A percentile compares a stretch with the other conserved stretches of the same genome.
Conservation (phyloP, 2,113 vertebrate species). For the Panthera tigris region DNA sequence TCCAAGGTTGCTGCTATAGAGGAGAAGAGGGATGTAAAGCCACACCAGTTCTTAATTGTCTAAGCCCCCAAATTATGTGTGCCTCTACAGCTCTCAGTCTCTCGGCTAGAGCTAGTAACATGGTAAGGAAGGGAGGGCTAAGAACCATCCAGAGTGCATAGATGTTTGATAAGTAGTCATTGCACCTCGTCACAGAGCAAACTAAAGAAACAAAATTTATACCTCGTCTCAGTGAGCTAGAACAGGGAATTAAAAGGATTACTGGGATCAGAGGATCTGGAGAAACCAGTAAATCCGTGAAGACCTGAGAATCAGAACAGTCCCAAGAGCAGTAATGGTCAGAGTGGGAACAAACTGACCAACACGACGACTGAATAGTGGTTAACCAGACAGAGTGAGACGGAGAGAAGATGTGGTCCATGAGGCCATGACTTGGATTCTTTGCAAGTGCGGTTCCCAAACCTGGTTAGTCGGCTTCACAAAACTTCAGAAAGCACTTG, state of each 20-base stretch:
- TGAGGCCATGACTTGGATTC: neutral
- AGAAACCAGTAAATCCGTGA: neutral
- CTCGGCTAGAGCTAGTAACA: neutral
- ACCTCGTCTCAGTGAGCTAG: neutral
- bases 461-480: neutral
- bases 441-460: neutral
- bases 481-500: neutral
- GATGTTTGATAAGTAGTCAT: neutral
- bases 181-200: neutral
- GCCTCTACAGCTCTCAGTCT: neutral
- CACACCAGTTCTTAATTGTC: neutral
- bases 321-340: neutral
- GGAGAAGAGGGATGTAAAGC: neutral
- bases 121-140: rapidly evolving
- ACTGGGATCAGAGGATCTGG: neutral
- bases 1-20: neutral
- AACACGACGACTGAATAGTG: neutral
- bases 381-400: neutral
- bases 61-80: neutral
- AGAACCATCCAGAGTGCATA: neutral
- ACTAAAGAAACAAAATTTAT: neutral
- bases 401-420: neutral
- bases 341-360: neutral
- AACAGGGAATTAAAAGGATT: neutral
- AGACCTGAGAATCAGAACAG: neutral